A percentile compares a stretch with the other conserved stretches of the same genome.
These are phyloP conservation scores for rabbit (Oryctolagus cuniculus) DNA, from an alignment of 2,113 vertebrate species.

Conservation along the genomic window mOryCun1.1 NC_091435.1:175497501-175498000, in stretches of 20 bases:
- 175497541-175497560: neutral
- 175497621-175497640: neutral
- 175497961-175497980: neutral
- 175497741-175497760: neutral
- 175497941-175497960: neutral
- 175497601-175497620: neutral
- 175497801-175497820: neutral
- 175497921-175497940: neutral
- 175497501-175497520: neutral
- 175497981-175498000: neutral
- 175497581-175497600: neutral
- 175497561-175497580: neutral
- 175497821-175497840: neutral
- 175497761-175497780: neutral
- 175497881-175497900: neutral
- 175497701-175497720: neutral
- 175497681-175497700: neutral
- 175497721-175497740: neutral
- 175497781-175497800: neutral
- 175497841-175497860: neutral
- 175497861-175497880: conserved; percentile 5
- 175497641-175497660: neutral
- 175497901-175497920: neutral
- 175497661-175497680: neutral
- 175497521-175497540: neutral